phyloP scores from a whole-genome alignment of 92 coral and sea anemone species.

The Metridium senile region DNA sequence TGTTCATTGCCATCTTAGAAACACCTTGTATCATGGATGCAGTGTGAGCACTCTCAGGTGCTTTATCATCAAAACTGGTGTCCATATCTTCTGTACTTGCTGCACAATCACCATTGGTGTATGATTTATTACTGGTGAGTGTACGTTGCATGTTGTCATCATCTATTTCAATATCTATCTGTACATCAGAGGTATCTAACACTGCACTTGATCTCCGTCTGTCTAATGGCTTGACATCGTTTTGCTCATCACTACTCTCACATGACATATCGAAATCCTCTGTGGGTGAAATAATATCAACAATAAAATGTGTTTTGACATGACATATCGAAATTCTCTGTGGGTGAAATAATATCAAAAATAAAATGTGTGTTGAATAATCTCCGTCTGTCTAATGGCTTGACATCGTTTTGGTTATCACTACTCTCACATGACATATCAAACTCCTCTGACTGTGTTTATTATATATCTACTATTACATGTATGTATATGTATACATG shows the following conservation, averaged over 20 bases:
- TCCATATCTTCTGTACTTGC: slow-evolving; percentile 7
- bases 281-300: slow-evolving; percentile 24
- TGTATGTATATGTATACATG: no score
- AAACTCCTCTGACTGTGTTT: slow-evolving; percentile 57
- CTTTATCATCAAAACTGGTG: slow-evolving; percentile 28
- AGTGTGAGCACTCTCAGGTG: slow-evolving; percentile 26
- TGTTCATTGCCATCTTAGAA: no score
- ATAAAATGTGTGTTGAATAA: no score
- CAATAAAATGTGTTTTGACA: no score
- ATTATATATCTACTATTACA: no score
- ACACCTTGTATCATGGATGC: neutral
- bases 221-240: slow-evolving; percentile 28
- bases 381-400: slow-evolving; percentile 43
- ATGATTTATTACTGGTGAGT: neutral
- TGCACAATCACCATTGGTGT: slow-evolving; percentile 23
- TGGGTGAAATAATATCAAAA: slow-evolving; percentile 20
- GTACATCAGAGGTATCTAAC: slow-evolving; percentile 53
- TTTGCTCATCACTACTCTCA: slow-evolving; percentile 53
- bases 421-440: slow-evolving; percentile 71
- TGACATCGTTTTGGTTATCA: slow-evolving; percentile 26
- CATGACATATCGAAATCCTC: slow-evolving; percentile 69
- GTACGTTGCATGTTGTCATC: slow-evolving; percentile 49
- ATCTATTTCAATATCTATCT: slow-evolving; percentile 56
- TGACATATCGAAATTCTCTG: slow-evolving; percentile 66
- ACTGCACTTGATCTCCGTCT: slow-evolving; percentile 48